A percentile compares a stretch with the other conserved stretches of the same genome.
Conservation (phyloP, 2,797 vertebrate genomes). For the Xyrichtys novacula region DNA sequence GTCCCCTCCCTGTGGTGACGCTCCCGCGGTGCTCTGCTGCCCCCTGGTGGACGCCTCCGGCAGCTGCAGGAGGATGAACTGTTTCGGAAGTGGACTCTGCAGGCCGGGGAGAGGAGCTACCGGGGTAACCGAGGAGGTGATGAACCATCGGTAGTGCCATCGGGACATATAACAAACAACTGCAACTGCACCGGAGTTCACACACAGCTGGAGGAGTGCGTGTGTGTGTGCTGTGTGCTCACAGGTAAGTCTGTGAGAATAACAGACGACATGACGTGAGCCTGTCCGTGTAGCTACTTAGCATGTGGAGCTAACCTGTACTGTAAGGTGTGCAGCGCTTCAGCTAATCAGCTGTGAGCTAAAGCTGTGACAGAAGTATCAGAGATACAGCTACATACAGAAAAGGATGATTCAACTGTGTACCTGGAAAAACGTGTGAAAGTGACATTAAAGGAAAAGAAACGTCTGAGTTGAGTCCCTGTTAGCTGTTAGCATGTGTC, state of each 20-base stretch:
- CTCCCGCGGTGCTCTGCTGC: not conserved
- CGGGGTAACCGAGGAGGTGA: constrained; percentile 41
- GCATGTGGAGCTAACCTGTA: constrained; percentile 52
- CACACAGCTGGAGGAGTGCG: not conserved
- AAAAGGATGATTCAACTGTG: not conserved
- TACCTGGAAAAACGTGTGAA: too few relatives aligned
- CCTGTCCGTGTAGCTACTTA: constrained; percentile 48
- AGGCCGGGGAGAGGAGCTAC: constrained; percentile 49
- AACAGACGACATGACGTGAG: constrained; percentile 32
- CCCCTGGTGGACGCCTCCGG: constrained; percentile 40
- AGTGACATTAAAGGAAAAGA: not conserved
- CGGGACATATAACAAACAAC: not conserved
- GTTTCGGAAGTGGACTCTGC: constrained; percentile 67
- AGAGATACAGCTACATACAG: not conserved
- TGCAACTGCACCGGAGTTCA: not conserved
- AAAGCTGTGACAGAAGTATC: not conserved
- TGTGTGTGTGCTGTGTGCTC: not conserved
- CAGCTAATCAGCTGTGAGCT: constrained; percentile 3
- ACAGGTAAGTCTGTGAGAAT: constrained; percentile 63
- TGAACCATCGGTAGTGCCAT: constrained; percentile 18
- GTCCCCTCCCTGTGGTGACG: too few relatives aligned
- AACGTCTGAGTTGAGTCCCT: not conserved
- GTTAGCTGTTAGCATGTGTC: constrained; percentile 9
- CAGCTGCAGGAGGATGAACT: constrained; percentile 43
- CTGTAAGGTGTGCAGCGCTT: constrained; percentile 52